These are phyloP conservation scores for Ischnus inquisitorius DNA, from an alignment of 2,888 invertebrate genomes.

Conservation along the genomic window DNA sequence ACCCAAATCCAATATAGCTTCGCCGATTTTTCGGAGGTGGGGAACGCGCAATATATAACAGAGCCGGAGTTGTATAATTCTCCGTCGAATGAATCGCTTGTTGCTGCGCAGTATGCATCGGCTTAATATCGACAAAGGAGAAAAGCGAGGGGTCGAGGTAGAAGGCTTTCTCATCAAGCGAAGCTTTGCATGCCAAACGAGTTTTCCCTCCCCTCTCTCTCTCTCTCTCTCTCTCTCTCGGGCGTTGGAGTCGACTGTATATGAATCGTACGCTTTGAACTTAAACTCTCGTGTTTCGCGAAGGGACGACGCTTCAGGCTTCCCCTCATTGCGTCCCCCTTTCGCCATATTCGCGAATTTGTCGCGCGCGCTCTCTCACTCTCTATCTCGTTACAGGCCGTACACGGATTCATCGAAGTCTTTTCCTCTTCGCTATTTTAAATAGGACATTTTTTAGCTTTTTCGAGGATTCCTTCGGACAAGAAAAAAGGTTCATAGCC, in stretches of 20 bases:
- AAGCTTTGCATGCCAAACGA: slow-evolving; percentile 61
- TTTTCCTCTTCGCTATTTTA: background rate
- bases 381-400: background rate
- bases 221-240: slow-evolving; percentile 7
- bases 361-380: background rate
- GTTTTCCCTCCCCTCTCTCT: slow-evolving; percentile 28
- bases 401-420: background rate
- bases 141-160: background rate
- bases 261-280: slow-evolving; percentile 49
- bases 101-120: slow-evolving; percentile 37
- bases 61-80: slow-evolving; percentile 36
- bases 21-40: slow-evolving; percentile 13
- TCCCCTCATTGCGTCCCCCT: background rate
- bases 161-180: slow-evolving; percentile 50
- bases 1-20: slow-evolving; percentile 24
- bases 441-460: no score
- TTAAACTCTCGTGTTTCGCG: slow-evolving; percentile 45
- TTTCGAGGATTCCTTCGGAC: no score
- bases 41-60: slow-evolving; percentile 1
- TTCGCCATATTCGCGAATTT: background rate
- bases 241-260: slow-evolving; percentile 28
- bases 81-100: slow-evolving; percentile 56
- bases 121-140: slow-evolving; percentile 18
- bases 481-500: no score
- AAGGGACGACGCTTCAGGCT: slow-evolving; percentile 12